These are phyloP conservation scores for Chaunax sp. DNA, from an alignment of 2,797 vertebrate genomes.

Conservation along the genomic window DNA sequence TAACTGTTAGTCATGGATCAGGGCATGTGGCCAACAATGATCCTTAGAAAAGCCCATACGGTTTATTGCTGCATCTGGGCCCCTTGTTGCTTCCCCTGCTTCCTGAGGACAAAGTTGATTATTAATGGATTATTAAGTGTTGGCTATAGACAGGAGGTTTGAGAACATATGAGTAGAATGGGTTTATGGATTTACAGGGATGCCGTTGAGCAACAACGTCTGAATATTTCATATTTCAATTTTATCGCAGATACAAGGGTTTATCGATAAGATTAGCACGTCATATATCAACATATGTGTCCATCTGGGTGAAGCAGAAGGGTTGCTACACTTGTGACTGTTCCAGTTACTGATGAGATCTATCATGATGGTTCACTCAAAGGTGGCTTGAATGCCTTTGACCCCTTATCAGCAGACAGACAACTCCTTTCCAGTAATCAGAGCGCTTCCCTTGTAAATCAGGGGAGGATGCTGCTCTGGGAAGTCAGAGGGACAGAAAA, in stretches of 20 bases:
- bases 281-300: neutral
- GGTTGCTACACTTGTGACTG: neutral
- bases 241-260: neutral
- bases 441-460: too few species aligned
- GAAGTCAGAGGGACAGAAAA: too few species aligned
- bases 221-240: conserved; percentile 8
- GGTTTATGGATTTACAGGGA: conserved; percentile 47
- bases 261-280: conserved; percentile 2
- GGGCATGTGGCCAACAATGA: conserved; percentile 29
- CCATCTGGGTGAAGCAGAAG: neutral
- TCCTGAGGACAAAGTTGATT: conserved; percentile 55
- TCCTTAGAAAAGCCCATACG: conserved; percentile 24
- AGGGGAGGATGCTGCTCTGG: too few species aligned
- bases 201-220: neutral
- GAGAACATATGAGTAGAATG: neutral
- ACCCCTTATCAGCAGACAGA: conserved; percentile 32
- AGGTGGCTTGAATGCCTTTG: neutral
- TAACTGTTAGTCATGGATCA: conserved; percentile 65
- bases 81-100: conserved; percentile 8
- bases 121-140: conserved; percentile 58
- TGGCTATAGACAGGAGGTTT: conserved; percentile 2
- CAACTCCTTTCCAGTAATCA: too few species aligned
- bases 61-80: conserved; percentile 32
- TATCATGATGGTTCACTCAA: neutral
- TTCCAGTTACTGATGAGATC: neutral